A percentile compares a stretch with the other conserved stretches of the same genome.
Evolutionary conservation across 2,113 vertebrate genomes (phyloP).

Genomic region (Holacanthus passer): DNA sequence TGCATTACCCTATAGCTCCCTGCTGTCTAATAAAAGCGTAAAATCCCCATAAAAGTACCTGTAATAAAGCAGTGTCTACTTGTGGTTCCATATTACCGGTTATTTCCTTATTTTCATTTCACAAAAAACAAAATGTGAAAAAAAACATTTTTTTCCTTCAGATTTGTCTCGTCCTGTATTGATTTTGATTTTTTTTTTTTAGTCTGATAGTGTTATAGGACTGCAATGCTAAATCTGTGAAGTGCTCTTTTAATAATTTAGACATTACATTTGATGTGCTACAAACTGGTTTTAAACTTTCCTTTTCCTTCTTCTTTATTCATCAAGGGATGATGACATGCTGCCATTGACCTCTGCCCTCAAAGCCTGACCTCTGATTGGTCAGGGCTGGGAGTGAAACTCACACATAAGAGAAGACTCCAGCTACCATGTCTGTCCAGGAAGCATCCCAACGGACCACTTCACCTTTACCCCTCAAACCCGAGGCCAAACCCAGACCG

Average conservation of each 20-base stretch:
- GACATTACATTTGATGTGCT: background rate
- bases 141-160: background rate
- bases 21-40: background rate
- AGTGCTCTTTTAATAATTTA: background rate
- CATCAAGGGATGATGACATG: conserved; percentile 50
- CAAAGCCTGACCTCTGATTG: conserved; percentile 60
- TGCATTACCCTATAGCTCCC: background rate
- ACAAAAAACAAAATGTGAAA: background rate
- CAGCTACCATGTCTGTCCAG: conserved; percentile 75
- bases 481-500: conserved; percentile 67
- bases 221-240: no score
- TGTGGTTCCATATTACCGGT: background rate
- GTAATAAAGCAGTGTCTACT: background rate
- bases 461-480: conserved; percentile 37
- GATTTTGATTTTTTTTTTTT: no score
- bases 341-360: conserved; percentile 38
- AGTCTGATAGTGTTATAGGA: no score
- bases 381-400: conserved; percentile 48
- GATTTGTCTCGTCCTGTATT: no score
- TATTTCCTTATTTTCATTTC: background rate
- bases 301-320: background rate
- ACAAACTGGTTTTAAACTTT: background rate
- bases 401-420: conserved; percentile 6
- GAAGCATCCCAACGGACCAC: conserved; percentile 29
- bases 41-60: background rate